A percentile compares a stretch with the other conserved stretches of the same genome.
Conservation (phyloP, 2,888 invertebrate species). For the Troilus luridus region DNA sequence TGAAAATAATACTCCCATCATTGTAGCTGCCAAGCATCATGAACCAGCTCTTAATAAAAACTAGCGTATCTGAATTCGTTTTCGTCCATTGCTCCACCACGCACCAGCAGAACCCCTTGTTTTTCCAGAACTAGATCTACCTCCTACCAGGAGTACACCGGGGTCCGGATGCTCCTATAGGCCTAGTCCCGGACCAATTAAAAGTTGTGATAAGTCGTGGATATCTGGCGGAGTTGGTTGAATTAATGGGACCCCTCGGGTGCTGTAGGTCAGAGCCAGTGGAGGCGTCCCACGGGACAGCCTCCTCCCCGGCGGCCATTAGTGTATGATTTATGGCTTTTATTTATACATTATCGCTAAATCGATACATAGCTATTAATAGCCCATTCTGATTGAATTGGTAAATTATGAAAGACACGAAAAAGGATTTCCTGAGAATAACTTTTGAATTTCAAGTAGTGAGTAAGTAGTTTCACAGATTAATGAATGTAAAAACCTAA, state of each 20-base stretch:
- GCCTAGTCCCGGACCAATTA: not conserved
- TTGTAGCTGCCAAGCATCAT: not conserved
- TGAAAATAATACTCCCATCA: not conserved
- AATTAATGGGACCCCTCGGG: constrained; percentile 5
- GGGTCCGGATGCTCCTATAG: not conserved
- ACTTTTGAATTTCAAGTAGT: too few species aligned
- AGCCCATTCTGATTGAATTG: not conserved
- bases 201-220: constrained; percentile 17
- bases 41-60: not conserved
- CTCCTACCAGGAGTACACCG: not conserved
- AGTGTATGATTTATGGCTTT: not conserved
- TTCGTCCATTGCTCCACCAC: not conserved
- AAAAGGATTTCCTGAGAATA: too few species aligned
- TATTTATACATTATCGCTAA: not conserved
- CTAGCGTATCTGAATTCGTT: not conserved
- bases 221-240: not conserved
- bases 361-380: not conserved
- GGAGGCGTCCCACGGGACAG: not conserved
- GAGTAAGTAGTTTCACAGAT: too few species aligned
- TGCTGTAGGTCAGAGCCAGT: not conserved
- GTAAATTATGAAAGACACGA: not conserved
- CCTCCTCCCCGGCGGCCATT: not conserved
- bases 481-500: too few species aligned
- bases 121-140: not conserved
- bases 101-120: not conserved